Evolutionary conservation across 2,113 vertebrate species (phyloP), one percentile per base, ranked within the genome.

Genomic region (Etheostoma spectabile): DNA sequence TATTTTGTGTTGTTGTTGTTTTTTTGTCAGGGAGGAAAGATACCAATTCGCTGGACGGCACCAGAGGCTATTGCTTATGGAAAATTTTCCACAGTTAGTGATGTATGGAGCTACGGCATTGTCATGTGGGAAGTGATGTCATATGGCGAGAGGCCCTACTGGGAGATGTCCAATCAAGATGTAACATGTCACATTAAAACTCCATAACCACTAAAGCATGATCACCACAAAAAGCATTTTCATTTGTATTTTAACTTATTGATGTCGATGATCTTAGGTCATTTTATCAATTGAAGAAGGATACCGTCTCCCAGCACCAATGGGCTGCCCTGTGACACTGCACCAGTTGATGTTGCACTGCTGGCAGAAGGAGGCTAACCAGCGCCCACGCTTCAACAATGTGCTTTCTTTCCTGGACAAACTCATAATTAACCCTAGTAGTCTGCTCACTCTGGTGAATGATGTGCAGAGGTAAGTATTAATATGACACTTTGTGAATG

Each of bases 111-210:
- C 91, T 99, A 97, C 0, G 98, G 97, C 8, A 99, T 99, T 48
- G 97, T 99, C 68, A 99, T 99, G 98, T 99, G 98, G 98, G 98
- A 99, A 88, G 98, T 99, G 90, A 99, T 99, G 98, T 99, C 98
- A 64, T 99, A 98, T 0, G 98, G 98, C 30, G 98, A 99, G 89
- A 95, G 98, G 82, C 98, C 98, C 0, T 99, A 99, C 79, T 99
- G 98, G 98, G 98, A 99, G 92, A 99, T 99, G 98, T 99, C 98
- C 90, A 96, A 96, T 90, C 95, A 96, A 89, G 95, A 96, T 79
- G 95, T 96, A 84, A 94, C 30, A 30, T 30, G 30, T 78, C n/a
- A 6, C 19, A 48, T 59, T 42, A 59, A 65, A 57, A 53, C 21
- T 24, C 15, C 19, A 33, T 11, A 49, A 63, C 6, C 53, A 42